phyloP scores from a whole-genome alignment of 2,797 vertebrate species.

The Gymnopithys bicolor region DNA sequence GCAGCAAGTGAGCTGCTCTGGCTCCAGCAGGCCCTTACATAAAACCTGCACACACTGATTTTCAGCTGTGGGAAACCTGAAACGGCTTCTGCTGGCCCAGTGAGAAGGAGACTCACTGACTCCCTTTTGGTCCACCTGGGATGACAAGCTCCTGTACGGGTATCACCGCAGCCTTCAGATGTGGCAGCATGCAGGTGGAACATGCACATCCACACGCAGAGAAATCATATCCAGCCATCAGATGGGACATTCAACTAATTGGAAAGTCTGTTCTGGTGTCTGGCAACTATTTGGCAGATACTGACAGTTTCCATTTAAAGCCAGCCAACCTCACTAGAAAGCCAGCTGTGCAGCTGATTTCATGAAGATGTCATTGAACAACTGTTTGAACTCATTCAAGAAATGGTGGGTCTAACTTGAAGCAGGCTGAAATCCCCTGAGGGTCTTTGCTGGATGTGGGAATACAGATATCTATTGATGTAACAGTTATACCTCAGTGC shows the following conservation, averaged over 20 bases:
- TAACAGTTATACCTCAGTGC: neutral
- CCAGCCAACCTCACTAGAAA: neutral
- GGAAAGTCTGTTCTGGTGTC: conserved; percentile 71
- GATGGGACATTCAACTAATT: conserved; percentile 68
- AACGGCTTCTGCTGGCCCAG: neutral
- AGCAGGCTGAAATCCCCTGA: neutral
- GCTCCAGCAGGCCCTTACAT: neutral
- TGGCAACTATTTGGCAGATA: conserved; percentile 72
- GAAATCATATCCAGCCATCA: conserved; percentile 21
- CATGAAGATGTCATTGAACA: conserved; percentile 27
- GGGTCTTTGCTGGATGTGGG: neutral
- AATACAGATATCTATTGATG: neutral
- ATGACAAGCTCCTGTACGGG: neutral
- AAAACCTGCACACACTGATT: neutral
- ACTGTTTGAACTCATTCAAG: neutral
- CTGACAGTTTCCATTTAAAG: conserved; percentile 34
- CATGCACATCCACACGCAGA: neutral
- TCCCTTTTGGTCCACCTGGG: conserved; percentile 1
- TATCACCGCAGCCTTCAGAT: neutral
- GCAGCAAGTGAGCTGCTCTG: neutral
- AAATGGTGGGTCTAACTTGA: neutral
- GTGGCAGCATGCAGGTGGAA: neutral
- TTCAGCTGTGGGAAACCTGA: conserved; percentile 6
- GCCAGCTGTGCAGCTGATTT: conserved; percentile 5
- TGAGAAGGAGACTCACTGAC: neutral